These are phyloP conservation scores for Pseudomugil tenellus DNA, from an alignment of 2,797 vertebrate species.

Conservation along the genomic window DNA sequence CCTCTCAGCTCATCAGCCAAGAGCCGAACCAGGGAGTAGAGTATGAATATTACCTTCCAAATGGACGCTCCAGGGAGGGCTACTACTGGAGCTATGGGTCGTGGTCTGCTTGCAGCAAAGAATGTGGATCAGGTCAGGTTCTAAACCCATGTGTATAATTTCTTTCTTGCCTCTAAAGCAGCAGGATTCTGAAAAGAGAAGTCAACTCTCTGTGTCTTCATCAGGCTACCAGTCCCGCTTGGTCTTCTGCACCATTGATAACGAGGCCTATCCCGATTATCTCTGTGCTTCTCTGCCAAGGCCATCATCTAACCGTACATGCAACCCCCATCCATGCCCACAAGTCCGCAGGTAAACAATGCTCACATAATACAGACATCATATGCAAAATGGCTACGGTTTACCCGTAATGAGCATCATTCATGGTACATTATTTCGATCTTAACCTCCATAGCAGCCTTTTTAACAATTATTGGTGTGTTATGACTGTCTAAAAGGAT, in stretches of 20 bases:
- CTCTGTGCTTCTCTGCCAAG: constrained; percentile 86
- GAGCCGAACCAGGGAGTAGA: constrained; percentile 89
- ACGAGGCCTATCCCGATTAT: constrained; percentile 89
- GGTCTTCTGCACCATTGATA: constrained; percentile 92
- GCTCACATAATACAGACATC: neutral
- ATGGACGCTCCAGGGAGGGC: constrained; percentile 68
- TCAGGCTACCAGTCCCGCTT: constrained; percentile 91
- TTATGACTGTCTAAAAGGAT: constrained; percentile 88
- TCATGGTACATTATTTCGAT: neutral
- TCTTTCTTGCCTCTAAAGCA: no score
- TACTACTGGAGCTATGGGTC: constrained; percentile 94
- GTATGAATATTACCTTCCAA: constrained; percentile 90
- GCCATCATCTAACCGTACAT: constrained; percentile 87
- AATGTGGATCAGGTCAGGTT: constrained; percentile 91
- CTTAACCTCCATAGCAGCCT: neutral
- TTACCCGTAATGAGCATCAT: neutral
- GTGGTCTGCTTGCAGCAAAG: constrained; percentile 90
- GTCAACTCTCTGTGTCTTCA: neutral
- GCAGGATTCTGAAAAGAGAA: neutral
- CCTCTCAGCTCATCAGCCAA: constrained; percentile 91
- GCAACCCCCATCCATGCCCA: constrained; percentile 89
- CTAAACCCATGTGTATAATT: neutral
- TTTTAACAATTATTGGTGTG: constrained; percentile 69
- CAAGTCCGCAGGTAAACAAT: constrained; percentile 85
- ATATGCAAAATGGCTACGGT: neutral